Conservation (phyloP, 2,888 invertebrate species). For the Brenthis hecate region DNA sequence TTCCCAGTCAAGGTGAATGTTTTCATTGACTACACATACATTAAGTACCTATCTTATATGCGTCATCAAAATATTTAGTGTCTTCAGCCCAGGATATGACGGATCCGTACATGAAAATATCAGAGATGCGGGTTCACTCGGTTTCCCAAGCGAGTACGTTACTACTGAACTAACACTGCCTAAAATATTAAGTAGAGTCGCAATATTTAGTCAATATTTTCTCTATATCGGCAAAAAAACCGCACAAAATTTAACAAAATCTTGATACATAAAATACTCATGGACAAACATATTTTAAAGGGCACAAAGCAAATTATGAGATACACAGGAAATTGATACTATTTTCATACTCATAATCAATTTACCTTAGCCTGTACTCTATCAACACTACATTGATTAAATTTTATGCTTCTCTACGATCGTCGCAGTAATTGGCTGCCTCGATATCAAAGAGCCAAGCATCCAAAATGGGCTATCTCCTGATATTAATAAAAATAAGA, state of each 20-base stretch:
- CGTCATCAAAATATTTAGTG: no score
- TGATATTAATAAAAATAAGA: slow-evolving; percentile 76
- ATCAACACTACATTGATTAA: slow-evolving; percentile 35
- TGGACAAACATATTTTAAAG: slow-evolving; percentile 3
- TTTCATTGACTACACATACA: neutral
- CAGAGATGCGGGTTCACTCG: neutral
- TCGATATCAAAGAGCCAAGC: slow-evolving; percentile 64
- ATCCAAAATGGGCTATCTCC: slow-evolving; percentile 54
- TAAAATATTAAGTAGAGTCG: neutral
- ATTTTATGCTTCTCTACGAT: slow-evolving; percentile 32
- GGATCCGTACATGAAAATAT: no score
- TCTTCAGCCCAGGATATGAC: no score
- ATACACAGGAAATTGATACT: slow-evolving; percentile 16
- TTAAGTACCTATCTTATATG: no score
- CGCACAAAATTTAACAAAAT: no score
- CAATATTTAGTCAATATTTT: no score
- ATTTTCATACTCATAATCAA: slow-evolving; percentile 21
- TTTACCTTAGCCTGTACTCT: slow-evolving; percentile 16
- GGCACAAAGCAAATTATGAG: slow-evolving; percentile 6
- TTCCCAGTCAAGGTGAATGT: neutral
- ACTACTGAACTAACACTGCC: neutral
- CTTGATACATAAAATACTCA: neutral
- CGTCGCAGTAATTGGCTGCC: slow-evolving; percentile 51
- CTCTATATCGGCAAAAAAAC: no score
- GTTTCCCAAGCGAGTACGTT: no score